Evolutionary conservation across 64 coral and sea anemone genomes (phyloP), one percentile per base, ranked within the genome.

Genomic region (Anthopleura sola): DNA sequence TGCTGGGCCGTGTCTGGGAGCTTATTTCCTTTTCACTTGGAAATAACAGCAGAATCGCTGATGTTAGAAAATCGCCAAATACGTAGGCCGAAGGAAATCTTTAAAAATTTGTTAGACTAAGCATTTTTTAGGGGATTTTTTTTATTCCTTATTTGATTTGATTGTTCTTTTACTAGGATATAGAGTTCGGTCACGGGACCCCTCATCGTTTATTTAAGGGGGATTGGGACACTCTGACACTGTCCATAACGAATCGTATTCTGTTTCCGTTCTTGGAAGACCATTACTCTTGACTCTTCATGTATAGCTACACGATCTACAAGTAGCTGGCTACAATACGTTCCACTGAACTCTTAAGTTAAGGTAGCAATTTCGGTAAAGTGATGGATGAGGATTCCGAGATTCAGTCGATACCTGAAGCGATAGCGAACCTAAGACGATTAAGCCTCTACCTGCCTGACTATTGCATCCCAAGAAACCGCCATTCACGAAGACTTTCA

Each of bases 401-500:
- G 66, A 71, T 71, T 31, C 3, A 31, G 26, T 31, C 31, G 28
- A 28, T 71, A 33, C 3, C 66, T 7, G 29, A 71, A 71, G 28
- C 26, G n/a, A 4, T 34, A 7, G 29, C 66, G 13, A 34, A 34
- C 34, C 11, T 32, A 28, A 62, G 5, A 5, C 58, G 58, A 23
- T 26, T 26, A 26, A n/a, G 8, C n/a, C 0, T 62, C 11, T n/a
- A 62, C 5, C 23, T 26, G 8, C 21, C n/a, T 26, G 58, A 62
- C 23, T n/a, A 23, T 62, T 62, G 2, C 11, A 7, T 26, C 2
- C 21, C 5, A 15, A 62, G 21, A 62, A n/a, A 33, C 66, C 66
- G 66, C 66, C 66, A 71, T 81, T 38, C 78, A 18, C 24, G 49
- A 46, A 81, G 78, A 54, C 39, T 81, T n/a, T 54, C 78, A 40